These are phyloP conservation scores for Nematostella vectensis DNA, from an alignment of 92 coral and sea anemone genomes.

Conservation along the genomic window DNA sequence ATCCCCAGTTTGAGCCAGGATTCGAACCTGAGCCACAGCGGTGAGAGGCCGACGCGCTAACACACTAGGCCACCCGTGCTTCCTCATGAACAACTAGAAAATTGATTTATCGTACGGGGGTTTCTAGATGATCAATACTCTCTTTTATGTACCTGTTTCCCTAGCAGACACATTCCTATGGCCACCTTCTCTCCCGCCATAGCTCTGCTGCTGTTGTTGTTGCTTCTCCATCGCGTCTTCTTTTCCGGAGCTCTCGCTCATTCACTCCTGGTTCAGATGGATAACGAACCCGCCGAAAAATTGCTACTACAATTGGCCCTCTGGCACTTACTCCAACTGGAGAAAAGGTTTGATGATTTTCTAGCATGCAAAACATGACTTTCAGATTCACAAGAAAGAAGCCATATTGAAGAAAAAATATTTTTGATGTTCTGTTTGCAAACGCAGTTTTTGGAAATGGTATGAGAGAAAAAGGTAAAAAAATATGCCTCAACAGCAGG, in stretches of 20 bases:
- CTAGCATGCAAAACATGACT: slow-evolving; percentile 72
- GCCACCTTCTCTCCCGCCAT: no score
- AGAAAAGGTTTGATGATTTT: slow-evolving; percentile 59
- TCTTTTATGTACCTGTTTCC: slow-evolving; percentile 70
- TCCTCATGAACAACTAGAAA: no score
- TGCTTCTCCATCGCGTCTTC: slow-evolving; percentile 56
- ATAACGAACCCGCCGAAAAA: slow-evolving; percentile 31
- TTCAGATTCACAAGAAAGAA: slow-evolving; percentile 35
- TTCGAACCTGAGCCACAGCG: no score
- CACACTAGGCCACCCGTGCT: no score
- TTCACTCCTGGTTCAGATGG: slow-evolving; percentile 49
- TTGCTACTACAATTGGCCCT: slow-evolving; percentile 28
- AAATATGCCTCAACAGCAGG: slow-evolving; percentile 49
- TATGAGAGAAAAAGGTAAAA: slow-evolving; percentile 7
- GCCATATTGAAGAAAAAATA: slow-evolving; percentile 67
- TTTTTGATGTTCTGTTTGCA: slow-evolving; percentile 13
- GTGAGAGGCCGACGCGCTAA: no score
- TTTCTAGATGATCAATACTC: no score
- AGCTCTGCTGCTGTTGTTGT: slow-evolving; percentile 14
- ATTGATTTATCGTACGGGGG: no score
- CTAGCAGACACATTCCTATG: slow-evolving; percentile 45
- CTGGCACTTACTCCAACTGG: slow-evolving; percentile 73
- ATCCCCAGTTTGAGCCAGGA: no score
- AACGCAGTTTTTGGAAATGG: slow-evolving; percentile 15
- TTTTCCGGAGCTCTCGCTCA: slow-evolving; percentile 42